phyloP scores from a whole-genome alignment of 2,113 vertebrate genomes.

The Varanus salvator region DNA sequence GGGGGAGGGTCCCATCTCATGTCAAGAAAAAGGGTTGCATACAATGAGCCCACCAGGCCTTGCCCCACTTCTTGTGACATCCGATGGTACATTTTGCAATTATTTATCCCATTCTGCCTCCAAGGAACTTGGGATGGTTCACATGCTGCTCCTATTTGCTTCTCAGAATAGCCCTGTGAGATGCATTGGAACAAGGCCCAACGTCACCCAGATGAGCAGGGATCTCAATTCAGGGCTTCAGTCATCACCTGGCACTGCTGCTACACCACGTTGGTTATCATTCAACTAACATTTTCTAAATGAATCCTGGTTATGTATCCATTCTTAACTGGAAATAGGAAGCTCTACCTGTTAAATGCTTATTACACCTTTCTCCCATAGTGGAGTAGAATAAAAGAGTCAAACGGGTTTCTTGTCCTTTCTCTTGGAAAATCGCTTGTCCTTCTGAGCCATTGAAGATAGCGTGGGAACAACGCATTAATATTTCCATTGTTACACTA shows the following conservation, averaged over 20 bases:
- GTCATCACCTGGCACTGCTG: background rate
- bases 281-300: background rate
- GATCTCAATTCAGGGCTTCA: background rate
- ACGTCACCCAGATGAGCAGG: background rate
- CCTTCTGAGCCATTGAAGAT: slow-evolving; percentile 55
- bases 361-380: slow-evolving; percentile 11
- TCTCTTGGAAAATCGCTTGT: slow-evolving; percentile 46
- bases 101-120: background rate
- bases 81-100: background rate
- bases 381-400: slow-evolving; percentile 37
- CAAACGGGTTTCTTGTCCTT: slow-evolving; percentile 49
- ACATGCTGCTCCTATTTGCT: no score
- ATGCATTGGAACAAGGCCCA: background rate
- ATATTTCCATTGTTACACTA: slow-evolving; percentile 61
- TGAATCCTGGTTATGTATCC: background rate
- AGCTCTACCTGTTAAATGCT: slow-evolving; percentile 4
- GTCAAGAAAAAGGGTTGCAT: background rate
- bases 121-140: background rate
- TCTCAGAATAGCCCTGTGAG: no score
- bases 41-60: background rate
- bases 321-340: background rate
- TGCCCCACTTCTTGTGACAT: background rate
- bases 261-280: background rate
- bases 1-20: background rate
- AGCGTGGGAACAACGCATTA: slow-evolving; percentile 68